Conservation (phyloP, 2,797 vertebrate genomes). For the Rhodeus uyekii region DNA sequence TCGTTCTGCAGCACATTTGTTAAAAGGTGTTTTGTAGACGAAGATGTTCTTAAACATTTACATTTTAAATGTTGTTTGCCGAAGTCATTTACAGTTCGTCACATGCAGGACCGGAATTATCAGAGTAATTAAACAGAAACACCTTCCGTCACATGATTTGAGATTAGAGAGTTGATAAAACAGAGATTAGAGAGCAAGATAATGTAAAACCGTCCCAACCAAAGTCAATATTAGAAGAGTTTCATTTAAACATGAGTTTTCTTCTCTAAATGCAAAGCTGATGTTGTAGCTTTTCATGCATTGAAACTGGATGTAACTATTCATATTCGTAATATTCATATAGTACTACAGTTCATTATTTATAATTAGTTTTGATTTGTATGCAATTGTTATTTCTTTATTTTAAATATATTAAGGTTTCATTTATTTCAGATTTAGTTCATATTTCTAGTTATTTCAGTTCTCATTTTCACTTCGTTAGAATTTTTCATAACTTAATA, state of each 20-base stretch:
- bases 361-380: too few species aligned
- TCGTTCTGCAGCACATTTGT: too few species aligned
- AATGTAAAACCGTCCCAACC: not conserved
- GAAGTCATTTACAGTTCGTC: not conserved
- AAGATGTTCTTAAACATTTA: not conserved
- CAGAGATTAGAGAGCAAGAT: not conserved
- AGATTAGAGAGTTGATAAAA: constrained; percentile 18
- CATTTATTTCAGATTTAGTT: not conserved
- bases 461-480: not conserved
- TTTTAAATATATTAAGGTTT: too few species aligned
- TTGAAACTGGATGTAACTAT: too few species aligned
- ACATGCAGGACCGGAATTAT: constrained; percentile 5
- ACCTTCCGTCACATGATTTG: constrained; percentile 26
- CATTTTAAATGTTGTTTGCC: not conserved
- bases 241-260: not conserved
- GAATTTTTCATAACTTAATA: not conserved
- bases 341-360: too few species aligned
- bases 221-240: constrained; percentile 26
- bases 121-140: constrained; percentile 51
- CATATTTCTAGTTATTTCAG: not conserved
- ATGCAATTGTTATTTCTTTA: too few species aligned
- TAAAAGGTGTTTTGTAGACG: not conserved
- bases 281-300: too few species aligned
- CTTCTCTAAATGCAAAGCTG: not conserved
- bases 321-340: too few species aligned